Evolutionary conservation across 2,888 invertebrate genomes (phyloP).

Genomic region (Mythimna vitellina): DNA sequence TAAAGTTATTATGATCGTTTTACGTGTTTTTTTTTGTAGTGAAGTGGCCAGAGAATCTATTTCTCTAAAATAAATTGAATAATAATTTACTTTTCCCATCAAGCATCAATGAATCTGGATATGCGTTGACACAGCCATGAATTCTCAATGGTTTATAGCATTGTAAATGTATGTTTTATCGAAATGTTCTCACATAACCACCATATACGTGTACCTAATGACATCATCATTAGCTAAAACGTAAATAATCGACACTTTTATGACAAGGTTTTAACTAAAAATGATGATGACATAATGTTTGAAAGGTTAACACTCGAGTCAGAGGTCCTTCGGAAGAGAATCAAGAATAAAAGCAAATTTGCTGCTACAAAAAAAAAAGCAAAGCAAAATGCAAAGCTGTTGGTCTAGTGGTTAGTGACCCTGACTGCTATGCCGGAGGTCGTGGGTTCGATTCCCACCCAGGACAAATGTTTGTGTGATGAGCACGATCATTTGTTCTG

Average conservation of each 20-base stretch:
- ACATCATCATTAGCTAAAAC: conserved; percentile 42
- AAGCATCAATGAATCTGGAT: not conserved
- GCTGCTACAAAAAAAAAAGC: no score
- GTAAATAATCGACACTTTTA: conserved; percentile 39
- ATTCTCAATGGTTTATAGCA: not conserved
- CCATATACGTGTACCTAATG: conserved; percentile 41
- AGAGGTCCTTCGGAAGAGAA: conserved; percentile 16
- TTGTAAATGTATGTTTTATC: not conserved
- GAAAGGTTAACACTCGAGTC: conserved; percentile 31
- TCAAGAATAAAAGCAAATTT: no score
- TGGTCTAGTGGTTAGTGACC: no score
- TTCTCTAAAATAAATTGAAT: no score
- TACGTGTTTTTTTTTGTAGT: no score
- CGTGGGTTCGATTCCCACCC: no score
- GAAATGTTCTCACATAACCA: conserved; percentile 33
- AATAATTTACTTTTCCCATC: not conserved
- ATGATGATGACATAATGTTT: conserved; percentile 35
- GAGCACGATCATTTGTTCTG: no score
- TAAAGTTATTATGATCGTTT: no score
- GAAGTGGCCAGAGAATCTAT: no score
- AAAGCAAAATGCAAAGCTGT: no score
- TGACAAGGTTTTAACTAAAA: conserved; percentile 24
- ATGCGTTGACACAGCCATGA: not conserved
- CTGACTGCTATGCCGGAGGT: no score
- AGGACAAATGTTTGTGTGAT: no score